A percentile compares a stretch with the other conserved stretches of the same genome.
phyloP scores from a whole-genome alignment of 2,113 vertebrate genomes.

The Chamaea fasciata region DNA sequence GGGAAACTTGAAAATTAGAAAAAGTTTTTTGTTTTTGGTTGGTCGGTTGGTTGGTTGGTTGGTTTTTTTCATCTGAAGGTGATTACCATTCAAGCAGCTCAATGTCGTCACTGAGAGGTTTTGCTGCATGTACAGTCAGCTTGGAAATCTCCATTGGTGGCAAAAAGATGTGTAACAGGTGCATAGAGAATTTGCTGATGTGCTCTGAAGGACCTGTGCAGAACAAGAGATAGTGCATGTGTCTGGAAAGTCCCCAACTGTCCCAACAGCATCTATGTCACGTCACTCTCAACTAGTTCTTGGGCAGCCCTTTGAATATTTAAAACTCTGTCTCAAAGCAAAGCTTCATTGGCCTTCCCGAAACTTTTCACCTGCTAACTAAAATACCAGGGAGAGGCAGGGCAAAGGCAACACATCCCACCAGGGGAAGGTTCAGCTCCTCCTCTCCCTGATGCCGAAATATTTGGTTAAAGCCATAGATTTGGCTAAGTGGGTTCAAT shows the following conservation, averaged over 20 bases:
- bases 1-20: background rate
- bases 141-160: conserved; percentile 28
- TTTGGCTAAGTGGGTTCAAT: conserved; percentile 75
- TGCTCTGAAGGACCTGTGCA: background rate
- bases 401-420: background rate
- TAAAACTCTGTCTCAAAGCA: rapidly evolving
- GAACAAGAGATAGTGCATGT: background rate
- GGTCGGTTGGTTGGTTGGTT: no score
- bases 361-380: background rate
- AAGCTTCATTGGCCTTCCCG: background rate
- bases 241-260: background rate
- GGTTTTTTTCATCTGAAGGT: conserved; percentile 61
- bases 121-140: conserved; percentile 45
- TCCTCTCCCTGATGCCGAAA: conserved; percentile 5
- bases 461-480: conserved; percentile 71
- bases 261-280: background rate
- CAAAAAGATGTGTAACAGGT: conserved; percentile 61
- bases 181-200: background rate
- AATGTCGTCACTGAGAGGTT: conserved; percentile 51
- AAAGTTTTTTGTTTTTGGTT: background rate
- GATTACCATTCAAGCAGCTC: conserved; percentile 52
- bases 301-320: background rate
- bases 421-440: background rate
- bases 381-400: rapidly evolving
- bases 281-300: background rate